Percentiles rank a stretch among this genome's conserved stretches.
Conservation (phyloP, 2,113 vertebrate genomes). For the Atrichornis clamosus region DNA sequence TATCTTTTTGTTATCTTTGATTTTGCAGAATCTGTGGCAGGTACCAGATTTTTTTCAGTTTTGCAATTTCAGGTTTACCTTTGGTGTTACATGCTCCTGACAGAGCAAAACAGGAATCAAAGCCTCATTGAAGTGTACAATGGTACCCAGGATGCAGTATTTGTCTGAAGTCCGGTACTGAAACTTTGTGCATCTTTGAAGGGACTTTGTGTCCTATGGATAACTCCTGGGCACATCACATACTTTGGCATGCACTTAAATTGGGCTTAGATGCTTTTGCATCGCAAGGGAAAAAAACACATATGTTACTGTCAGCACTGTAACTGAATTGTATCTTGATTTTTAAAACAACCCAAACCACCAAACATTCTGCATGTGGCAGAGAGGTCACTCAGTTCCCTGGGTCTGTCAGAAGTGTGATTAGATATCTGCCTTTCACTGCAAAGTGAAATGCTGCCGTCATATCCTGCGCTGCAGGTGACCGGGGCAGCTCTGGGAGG, state of each 20-base stretch:
- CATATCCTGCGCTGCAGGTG: background rate
- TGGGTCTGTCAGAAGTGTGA: background rate
- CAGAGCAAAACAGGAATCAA: background rate
- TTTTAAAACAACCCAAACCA: accelerated
- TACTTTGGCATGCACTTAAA: accelerated
- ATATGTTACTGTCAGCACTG: background rate
- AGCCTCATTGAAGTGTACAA: background rate
- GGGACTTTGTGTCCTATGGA: background rate
- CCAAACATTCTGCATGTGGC: background rate
- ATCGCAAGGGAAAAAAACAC: background rate
- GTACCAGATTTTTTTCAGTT: background rate
- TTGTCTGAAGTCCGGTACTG: background rate
- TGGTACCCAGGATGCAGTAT: background rate
- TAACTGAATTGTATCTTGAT: background rate
- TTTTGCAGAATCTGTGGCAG: background rate
- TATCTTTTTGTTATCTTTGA: background rate
- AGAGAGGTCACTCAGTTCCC: background rate
- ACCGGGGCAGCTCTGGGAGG: background rate
- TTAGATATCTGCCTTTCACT: constrained; percentile 5
- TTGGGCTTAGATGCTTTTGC: background rate
- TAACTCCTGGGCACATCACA: background rate
- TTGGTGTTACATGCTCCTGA: background rate
- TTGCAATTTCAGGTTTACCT: background rate
- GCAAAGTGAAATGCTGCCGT: background rate
- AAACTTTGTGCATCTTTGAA: background rate